Percentiles rank a stretch among this genome's conserved stretches.
Evolutionary conservation across 2,888 invertebrate species (phyloP).

Genomic region (Nudaria mundana): DNA sequence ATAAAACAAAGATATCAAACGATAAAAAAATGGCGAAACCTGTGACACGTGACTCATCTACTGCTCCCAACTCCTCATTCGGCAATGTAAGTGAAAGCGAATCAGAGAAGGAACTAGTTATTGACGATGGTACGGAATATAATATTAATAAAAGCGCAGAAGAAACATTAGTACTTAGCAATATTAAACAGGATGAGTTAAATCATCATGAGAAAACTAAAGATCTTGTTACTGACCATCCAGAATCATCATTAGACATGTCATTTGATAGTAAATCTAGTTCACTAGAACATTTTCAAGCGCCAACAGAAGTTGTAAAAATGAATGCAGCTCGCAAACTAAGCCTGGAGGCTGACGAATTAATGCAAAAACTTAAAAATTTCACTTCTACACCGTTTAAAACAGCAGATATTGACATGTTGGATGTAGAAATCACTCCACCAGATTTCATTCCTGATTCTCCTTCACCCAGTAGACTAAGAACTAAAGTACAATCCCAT

Average conservation of each 20-base stretch:
- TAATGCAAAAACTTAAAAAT: slow-evolving; percentile 45
- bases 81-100: slow-evolving; percentile 42
- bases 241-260: slow-evolving; percentile 9
- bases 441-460: slow-evolving; percentile 21
- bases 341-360: slow-evolving; percentile 55
- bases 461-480: slow-evolving; percentile 25
- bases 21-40: slow-evolving; percentile 13
- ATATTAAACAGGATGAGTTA: slow-evolving; percentile 11
- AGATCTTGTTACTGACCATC: slow-evolving; percentile 8
- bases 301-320: slow-evolving; percentile 42
- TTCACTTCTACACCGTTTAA: slow-evolving; percentile 60
- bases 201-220: slow-evolving; percentile 3
- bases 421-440: slow-evolving; percentile 29
- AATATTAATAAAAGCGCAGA: slow-evolving; percentile 30
- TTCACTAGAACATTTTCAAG: slow-evolving; percentile 13
- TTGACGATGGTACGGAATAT: slow-evolving; percentile 44
- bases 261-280: slow-evolving; percentile 15
- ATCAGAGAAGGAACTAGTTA: slow-evolving; percentile 56
- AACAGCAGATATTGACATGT: slow-evolving; percentile 31
- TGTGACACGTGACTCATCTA: slow-evolving; percentile 13
- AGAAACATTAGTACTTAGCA: slow-evolving; percentile 26
- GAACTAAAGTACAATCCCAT: slow-evolving; percentile 25
- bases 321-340: slow-evolving; percentile 59
- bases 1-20: slow-evolving; percentile 18
- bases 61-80: slow-evolving; percentile 20